These are phyloP conservation scores for Leptatherina wallacei DNA, from an alignment of 2,797 vertebrate genomes.

Conservation along the genomic window DNA sequence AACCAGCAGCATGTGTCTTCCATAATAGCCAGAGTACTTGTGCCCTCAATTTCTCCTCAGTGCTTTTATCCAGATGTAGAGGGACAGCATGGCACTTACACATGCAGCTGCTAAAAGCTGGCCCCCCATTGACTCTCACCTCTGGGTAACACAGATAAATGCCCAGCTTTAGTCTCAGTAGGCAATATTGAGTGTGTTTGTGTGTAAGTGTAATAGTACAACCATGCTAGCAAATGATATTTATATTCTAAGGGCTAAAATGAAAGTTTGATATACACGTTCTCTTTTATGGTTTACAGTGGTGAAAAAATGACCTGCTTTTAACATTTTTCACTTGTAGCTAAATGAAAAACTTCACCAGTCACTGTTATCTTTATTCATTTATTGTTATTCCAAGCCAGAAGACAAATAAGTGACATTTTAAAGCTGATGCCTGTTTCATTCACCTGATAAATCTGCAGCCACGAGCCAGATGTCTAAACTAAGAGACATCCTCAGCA, in stretches of 20 bases:
- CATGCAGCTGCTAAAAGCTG: conserved; percentile 79
- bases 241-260: conserved; percentile 21
- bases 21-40: conserved; percentile 58
- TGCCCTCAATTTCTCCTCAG: conserved; percentile 58
- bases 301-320: conserved; percentile 62
- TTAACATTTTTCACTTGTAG: conserved; percentile 25
- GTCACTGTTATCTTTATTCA: conserved; percentile 44
- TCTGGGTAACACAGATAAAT: conserved; percentile 74
- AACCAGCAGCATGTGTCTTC: conserved; percentile 45
- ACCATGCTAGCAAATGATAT: conserved; percentile 8
- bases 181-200: conserved; percentile 29
- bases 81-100: conserved; percentile 59
- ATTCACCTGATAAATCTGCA: conserved; percentile 52
- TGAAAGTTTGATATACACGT: conserved; percentile 9
- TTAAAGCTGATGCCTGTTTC: conserved; percentile 38
- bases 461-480: conserved; percentile 36
- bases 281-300: conserved; percentile 22
- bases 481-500: conserved; percentile 41
- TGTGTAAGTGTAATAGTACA: conserved; percentile 35
- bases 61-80: conserved; percentile 63
- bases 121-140: conserved; percentile 71
- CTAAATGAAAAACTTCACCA: conserved; percentile 14
- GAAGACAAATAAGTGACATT: conserved; percentile 50
- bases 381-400: conserved; percentile 56
- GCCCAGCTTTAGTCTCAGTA: conserved; percentile 56